Percentiles rank a stretch among this genome's conserved stretches.
Evolutionary conservation across 2,888 invertebrate genomes (phyloP).

Genomic region (Monochamus alternatus): DNA sequence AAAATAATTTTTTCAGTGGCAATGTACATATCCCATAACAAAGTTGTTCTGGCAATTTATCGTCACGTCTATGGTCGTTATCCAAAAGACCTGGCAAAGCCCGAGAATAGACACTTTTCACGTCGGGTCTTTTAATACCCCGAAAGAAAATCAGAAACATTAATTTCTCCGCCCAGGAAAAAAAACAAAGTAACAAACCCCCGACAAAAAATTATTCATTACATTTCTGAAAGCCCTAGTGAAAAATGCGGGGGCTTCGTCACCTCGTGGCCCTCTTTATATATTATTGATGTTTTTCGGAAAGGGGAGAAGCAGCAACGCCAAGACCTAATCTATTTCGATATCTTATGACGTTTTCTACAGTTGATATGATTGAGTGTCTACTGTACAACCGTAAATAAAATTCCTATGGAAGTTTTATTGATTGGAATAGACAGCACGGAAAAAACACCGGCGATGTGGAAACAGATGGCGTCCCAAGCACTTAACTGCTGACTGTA

Average conservation of each 20-base stretch:
- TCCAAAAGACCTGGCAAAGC: no score
- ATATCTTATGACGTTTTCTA: slow-evolving; percentile 52
- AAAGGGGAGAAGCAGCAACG: slow-evolving; percentile 43
- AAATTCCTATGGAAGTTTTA: slow-evolving; percentile 49
- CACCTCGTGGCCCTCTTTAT: slow-evolving; percentile 18
- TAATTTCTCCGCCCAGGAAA: neutral
- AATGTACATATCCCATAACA: no score
- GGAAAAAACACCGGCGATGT: slow-evolving; percentile 24
- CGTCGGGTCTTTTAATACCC: neutral
- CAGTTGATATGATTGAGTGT: slow-evolving; percentile 53
- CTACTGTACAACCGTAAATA: slow-evolving; percentile 50
- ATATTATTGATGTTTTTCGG: slow-evolving; percentile 34
- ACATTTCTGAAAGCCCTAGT: slow-evolving; percentile 21
- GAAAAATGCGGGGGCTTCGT: slow-evolving; percentile 19
- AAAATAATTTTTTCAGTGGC: no score
- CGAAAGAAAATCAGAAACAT: neutral
- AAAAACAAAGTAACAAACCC: neutral
- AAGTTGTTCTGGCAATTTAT: no score
- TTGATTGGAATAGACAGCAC: slow-evolving; percentile 42
- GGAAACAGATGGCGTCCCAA: slow-evolving; percentile 2
- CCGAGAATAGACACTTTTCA: no score
- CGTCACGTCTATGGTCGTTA: no score
- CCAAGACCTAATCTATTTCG: slow-evolving; percentile 53
- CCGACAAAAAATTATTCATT: slow-evolving; percentile 36
- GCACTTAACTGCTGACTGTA: neutral